Percentiles rank a stretch among this genome's conserved stretches.
These are phyloP conservation scores for Tridacna crocea DNA, from an alignment of 2,888 invertebrate genomes.

Conservation along the genomic window DNA sequence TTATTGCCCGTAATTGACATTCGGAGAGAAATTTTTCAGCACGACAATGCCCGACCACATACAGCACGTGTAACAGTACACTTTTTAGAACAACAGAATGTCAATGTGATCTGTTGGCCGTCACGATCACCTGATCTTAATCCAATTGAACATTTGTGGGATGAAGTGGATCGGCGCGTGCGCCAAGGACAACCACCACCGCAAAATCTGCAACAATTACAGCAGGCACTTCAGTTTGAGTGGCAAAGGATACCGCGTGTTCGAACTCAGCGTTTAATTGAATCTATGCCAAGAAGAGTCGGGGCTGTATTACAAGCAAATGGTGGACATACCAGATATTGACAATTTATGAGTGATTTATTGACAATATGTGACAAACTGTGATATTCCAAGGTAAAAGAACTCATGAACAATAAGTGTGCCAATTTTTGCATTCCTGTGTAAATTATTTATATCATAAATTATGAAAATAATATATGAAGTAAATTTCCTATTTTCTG, in stretches of 20 bases:
- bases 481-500: too few species aligned
- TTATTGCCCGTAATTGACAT: not conserved
- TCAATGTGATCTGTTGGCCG: not conserved
- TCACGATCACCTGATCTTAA: not conserved
- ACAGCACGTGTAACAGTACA: not conserved
- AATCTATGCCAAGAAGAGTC: not conserved
- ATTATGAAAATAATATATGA: too few species aligned
- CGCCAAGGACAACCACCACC: not conserved
- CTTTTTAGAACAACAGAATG: not conserved
- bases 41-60: not conserved
- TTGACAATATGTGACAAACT: too few species aligned
- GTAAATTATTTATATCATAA: too few species aligned
- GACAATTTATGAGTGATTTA: too few species aligned
- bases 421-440: too few species aligned
- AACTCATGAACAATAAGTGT: too few species aligned
- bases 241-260: not conserved
- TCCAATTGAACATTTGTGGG: conserved; percentile 2
- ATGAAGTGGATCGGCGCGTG: not conserved
- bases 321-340: not conserved
- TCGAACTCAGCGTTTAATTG: not conserved
- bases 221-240: not conserved
- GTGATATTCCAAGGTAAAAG: too few species aligned
- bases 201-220: not conserved
- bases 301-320: not conserved
- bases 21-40: not conserved